A percentile compares a stretch with the other conserved stretches of the same genome.
Conservation (phyloP, 1,140 invertebrate genomes). For the Cydia fagiglandana region DNA sequence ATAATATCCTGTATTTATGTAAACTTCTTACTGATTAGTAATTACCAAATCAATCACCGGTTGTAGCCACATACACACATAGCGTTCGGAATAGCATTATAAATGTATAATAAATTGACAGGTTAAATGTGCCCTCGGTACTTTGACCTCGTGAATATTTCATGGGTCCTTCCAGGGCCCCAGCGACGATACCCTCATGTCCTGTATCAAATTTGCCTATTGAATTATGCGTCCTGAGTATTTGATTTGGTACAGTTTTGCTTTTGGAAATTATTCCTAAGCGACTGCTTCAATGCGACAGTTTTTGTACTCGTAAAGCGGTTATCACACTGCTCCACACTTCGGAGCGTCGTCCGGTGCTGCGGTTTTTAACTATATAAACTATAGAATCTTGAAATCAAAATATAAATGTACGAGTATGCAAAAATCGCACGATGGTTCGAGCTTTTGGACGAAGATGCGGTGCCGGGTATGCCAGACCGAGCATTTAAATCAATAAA, state of each 20-base stretch:
- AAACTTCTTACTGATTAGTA: neutral
- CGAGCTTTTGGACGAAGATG: too few relatives aligned
- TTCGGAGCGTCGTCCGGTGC: too few relatives aligned
- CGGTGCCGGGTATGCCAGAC: too few relatives aligned
- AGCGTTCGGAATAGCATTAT: slow-evolving; percentile 6
- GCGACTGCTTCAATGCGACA: too few relatives aligned
- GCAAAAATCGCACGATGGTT: too few relatives aligned
- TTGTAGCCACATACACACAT: neutral
- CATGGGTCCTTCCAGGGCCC: slow-evolving; percentile 7
- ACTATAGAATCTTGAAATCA: too few relatives aligned
- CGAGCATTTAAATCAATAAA: too few relatives aligned
- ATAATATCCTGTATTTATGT: neutral
- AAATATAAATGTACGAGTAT: too few relatives aligned
- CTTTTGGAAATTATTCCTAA: neutral
- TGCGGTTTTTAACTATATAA: too few relatives aligned
- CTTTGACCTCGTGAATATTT: slow-evolving; percentile 18
- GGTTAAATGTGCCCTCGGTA: slow-evolving; percentile 15
- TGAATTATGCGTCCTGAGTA: slow-evolving; percentile 4
- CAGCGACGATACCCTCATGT: slow-evolving; percentile 1
- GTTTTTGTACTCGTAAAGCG: too few relatives aligned
- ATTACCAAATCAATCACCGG: slow-evolving; percentile 12
- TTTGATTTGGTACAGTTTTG: neutral
- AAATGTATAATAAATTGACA: neutral
- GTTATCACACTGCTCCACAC: too few relatives aligned
- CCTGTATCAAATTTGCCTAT: slow-evolving; percentile 3